phyloP scores from a whole-genome alignment of 2,888 invertebrate species.

The Agrilus mali region DNA sequence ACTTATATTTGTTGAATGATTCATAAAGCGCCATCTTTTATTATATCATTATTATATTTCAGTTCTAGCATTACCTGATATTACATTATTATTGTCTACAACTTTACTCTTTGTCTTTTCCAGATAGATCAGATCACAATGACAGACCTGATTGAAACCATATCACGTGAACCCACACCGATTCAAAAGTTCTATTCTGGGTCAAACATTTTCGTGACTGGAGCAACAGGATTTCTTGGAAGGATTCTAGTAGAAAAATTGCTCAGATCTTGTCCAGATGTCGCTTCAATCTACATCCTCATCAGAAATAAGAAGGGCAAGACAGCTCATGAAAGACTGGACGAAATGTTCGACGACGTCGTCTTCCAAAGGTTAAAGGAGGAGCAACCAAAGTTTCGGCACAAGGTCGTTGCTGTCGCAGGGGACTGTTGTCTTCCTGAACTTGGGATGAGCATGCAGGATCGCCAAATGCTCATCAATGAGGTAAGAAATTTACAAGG shows the following conservation, averaged over 20 bases:
- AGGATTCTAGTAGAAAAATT: conserved; percentile 47
- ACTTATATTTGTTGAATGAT: too few species aligned
- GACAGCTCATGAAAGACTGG: conserved; percentile 49
- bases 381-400: conserved; percentile 48
- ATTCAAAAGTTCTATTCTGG: conserved; percentile 29
- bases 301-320: conserved; percentile 48
- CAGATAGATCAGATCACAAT: conserved; percentile 5
- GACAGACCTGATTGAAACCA: conserved; percentile 8
- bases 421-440: conserved; percentile 51
- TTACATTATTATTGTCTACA: too few species aligned
- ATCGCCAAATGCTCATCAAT: conserved; percentile 38
- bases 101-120: conserved; percentile 1
- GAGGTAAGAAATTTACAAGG: conserved; percentile 27
- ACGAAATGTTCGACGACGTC: conserved; percentile 53
- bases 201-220: conserved; percentile 30
- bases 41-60: too few species aligned
- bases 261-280: conserved; percentile 40
- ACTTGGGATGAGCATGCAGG: conserved; percentile 44
- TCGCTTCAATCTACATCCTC: conserved; percentile 42
- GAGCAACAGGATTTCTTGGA: conserved; percentile 43
- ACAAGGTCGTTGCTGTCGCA: conserved; percentile 38
- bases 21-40: neutral
- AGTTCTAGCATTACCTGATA: too few species aligned
- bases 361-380: conserved; percentile 44
- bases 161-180: conserved; percentile 12